Evolutionary conservation across 2,797 vertebrate genomes (phyloP), one percentile per base, ranked within the genome.

Genomic region (Phyllotis vaccarum): DNA sequence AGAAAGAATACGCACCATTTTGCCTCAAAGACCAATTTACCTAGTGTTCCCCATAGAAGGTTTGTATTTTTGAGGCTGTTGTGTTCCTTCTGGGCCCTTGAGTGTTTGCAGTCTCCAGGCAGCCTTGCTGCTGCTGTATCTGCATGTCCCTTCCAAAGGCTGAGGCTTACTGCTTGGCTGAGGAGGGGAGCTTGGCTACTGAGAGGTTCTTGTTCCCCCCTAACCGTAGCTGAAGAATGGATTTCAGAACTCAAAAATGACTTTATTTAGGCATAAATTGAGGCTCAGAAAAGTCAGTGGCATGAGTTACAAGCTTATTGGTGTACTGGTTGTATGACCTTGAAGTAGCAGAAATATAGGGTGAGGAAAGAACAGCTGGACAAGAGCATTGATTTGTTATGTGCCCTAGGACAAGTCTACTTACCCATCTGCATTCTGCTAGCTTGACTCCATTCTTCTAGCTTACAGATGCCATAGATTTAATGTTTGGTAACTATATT

Each of bases 221-320:
- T 34, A 64, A 66, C 52, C 60, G 43, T 40, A 37, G 29, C n/a
- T 62, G 6, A 90, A 49, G 80, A 78, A 66, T 27, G 81, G 66
- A 37, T 85, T 79, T 92, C 68, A 64, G 82, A 95, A 70, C 76
- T 86, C 62, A 72, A 12, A 56, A 34, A 70, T 5, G 60, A 86
- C 52, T 92, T 76, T 21, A 19, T 88, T 78, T 27, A 29, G 40
- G 60, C 46, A 54, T 58, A 78, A 93, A 54, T 9, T 56, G 79
- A 46, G 21, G 14, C 27, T 86, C 19, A 60, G 54, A 79, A 88
- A 86, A 24, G 34, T 58, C n/a, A 86, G 7, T 34, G 34, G 52
- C 9, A 74, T 58, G 37, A 19, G 37, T 72, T 72, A 40, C 0
- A 72, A 58, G 34, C 10, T 79, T 72, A 27, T 6, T 66, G 34